phyloP scores from a whole-genome alignment of 2,113 vertebrate species.

The Furnarius figulus region DNA sequence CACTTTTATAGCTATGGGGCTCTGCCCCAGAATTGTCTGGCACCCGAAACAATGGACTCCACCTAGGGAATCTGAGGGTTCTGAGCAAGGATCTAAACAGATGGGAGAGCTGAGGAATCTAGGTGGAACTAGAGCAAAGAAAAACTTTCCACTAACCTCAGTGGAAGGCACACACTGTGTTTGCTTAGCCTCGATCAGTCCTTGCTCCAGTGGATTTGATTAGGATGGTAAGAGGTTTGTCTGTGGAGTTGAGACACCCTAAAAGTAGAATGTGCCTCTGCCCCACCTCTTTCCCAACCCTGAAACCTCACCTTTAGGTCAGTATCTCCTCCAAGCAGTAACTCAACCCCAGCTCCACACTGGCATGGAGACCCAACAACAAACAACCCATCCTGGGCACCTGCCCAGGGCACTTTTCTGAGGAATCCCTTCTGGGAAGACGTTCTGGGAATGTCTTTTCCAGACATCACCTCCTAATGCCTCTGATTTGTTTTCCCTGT shows the following conservation, averaged over 20 bases:
- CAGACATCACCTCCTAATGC: neutral
- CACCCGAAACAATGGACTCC: neutral
- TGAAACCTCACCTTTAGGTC: neutral
- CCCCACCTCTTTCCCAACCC: neutral
- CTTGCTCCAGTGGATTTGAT: neutral
- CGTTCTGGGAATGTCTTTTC: neutral
- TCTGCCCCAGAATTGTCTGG: neutral
- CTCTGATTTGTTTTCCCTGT: neutral
- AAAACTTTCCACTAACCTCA: neutral
- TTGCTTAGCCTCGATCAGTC: neutral
- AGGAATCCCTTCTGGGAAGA: neutral
- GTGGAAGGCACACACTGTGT: neutral
- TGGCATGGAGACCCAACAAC: neutral
- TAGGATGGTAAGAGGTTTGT: neutral
- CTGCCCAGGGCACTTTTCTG: neutral
- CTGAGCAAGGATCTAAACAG: neutral
- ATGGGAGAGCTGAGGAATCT: neutral
- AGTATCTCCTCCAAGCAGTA: neutral
- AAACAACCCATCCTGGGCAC: neutral
- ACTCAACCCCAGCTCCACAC: neutral
- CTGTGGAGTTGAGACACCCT: neutral
- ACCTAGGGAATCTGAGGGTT: fast-evolving
- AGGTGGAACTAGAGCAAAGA: neutral
- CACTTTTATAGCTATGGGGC: neutral
- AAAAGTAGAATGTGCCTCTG: neutral